Evolutionary conservation across 2,113 vertebrate species (phyloP).

Genomic region (Irena cyanogastra): DNA sequence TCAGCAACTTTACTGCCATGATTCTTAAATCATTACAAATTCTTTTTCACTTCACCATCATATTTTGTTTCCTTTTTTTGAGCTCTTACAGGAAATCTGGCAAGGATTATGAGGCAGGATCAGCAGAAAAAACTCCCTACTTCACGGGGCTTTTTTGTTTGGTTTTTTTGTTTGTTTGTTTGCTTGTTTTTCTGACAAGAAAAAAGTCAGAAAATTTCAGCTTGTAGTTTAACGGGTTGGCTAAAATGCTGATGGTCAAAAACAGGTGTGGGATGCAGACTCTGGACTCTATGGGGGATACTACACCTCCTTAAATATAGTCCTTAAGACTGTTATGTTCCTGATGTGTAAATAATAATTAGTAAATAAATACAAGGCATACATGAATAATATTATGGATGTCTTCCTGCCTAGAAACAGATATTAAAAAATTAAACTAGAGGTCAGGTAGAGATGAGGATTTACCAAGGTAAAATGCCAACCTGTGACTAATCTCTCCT

Average conservation of each 20-base stretch:
- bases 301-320: background rate
- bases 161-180: background rate
- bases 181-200: background rate
- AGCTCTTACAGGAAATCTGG: slow-evolving; percentile 28
- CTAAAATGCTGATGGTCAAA: background rate
- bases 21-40: background rate
- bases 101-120: background rate
- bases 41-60: background rate
- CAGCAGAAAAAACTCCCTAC: slow-evolving; percentile 39
- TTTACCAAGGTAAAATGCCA: background rate
- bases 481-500: background rate
- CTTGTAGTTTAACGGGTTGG: background rate
- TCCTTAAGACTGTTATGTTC: background rate
- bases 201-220: background rate
- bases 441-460: background rate
- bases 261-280: background rate
- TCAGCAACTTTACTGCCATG: background rate
- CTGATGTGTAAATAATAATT: background rate
- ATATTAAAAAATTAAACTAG: background rate
- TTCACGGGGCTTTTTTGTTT: background rate
- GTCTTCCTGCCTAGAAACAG: background rate
- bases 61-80: slow-evolving; percentile 23
- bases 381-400: background rate
- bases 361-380: background rate
- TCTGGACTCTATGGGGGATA: background rate